phyloP scores from a whole-genome alignment of 1,140 invertebrate species.

The Bombus confusus region DNA sequence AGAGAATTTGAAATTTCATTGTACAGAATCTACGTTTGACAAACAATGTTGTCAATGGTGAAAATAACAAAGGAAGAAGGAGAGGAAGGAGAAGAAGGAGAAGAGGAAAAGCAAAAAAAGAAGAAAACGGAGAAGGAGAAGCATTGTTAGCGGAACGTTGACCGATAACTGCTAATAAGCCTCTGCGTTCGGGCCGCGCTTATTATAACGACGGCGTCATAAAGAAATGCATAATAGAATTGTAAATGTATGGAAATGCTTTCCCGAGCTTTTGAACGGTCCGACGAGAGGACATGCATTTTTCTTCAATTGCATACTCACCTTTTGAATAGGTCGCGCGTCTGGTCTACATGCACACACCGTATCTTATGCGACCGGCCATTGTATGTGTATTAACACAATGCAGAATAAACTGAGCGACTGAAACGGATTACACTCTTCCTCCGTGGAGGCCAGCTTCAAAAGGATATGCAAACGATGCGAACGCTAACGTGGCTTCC shows the following conservation, averaged over 20 bases:
- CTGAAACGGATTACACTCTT: constrained; percentile 46
- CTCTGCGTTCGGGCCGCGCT: constrained; percentile 24
- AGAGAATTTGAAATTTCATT: not conserved
- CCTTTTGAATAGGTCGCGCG: constrained; percentile 44
- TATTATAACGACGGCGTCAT: constrained; percentile 40
- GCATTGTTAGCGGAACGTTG: constrained; percentile 6
- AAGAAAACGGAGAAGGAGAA: not conserved
- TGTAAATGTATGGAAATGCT: constrained; percentile 69
- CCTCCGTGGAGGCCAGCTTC: constrained; percentile 1
- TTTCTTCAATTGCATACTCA: constrained; percentile 56
- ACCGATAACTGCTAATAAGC: constrained; percentile 44
- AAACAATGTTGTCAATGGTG: not conserved
- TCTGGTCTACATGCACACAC: constrained; percentile 20
- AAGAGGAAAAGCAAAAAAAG: not conserved
- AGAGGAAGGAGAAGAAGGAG: not conserved
- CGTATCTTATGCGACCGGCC: constrained; percentile 31
- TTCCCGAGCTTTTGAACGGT: constrained; percentile 56
- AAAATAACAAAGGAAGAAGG: not conserved
- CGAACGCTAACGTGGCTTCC: not conserved
- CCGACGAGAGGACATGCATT: constrained; percentile 36
- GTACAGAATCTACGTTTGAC: not conserved
- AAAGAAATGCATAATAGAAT: constrained; percentile 64
- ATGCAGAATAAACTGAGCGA: constrained; percentile 51
- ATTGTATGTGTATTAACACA: constrained; percentile 53
- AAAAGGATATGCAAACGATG: constrained; percentile 43